Evolutionary conservation across 2,797 vertebrate genomes (phyloP).

Genomic region (Rhabdomys pumilio): DNA sequence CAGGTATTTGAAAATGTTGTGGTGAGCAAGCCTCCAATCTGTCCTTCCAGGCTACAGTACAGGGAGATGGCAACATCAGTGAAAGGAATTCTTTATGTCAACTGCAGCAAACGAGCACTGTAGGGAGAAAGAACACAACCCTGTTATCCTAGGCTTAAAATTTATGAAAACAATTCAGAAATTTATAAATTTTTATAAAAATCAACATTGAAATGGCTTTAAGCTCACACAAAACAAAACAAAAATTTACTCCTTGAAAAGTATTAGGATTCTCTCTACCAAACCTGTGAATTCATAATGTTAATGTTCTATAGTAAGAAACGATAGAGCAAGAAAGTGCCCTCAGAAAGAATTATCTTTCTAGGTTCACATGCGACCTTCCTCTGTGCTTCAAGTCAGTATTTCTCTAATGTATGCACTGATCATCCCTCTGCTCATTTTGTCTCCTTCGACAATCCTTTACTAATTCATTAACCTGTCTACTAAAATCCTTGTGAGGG

Average conservation of each 20-base stretch:
- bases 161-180: not conserved
- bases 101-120: not conserved
- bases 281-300: not conserved
- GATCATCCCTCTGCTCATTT: conserved; percentile 64
- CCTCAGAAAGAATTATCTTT: conserved; percentile 8
- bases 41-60: not conserved
- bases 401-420: conserved; percentile 30
- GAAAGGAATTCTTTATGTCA: not conserved
- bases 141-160: not conserved
- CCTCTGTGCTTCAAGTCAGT: conserved; percentile 16
- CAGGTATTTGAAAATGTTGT: not conserved
- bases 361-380: conserved; percentile 38
- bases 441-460: conserved; percentile 51
- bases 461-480: conserved; percentile 71
- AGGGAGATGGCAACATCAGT: not conserved
- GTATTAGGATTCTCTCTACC: not conserved
- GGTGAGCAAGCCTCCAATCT: conserved; percentile 31
- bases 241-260: conserved; percentile 57
- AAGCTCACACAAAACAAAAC: conserved; percentile 54
- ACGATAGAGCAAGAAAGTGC: not conserved
- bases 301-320: conserved; percentile 39
- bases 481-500: conserved; percentile 59
- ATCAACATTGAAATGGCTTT: conserved; percentile 31
- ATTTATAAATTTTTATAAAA: conserved; percentile 46
- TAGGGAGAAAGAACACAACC: not conserved